These are phyloP conservation scores for Drosophila nebulosa DNA, from an alignment of 1,140 invertebrate genomes.

Conservation along the genomic window DNA sequence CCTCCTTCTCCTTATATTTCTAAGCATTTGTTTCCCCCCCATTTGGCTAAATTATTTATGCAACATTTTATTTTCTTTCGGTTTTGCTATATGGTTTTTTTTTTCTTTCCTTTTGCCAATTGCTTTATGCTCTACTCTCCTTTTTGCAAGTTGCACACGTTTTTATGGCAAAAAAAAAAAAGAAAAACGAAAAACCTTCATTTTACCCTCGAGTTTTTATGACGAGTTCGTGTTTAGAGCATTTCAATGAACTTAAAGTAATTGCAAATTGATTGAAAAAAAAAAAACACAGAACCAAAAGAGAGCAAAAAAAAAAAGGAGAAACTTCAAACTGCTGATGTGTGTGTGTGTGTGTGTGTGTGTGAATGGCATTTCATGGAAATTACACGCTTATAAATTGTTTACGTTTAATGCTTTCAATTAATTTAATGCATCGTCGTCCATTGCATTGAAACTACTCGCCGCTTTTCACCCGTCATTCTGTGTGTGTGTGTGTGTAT, in stretches of 20 bases:
- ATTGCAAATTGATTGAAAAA: conserved; percentile 78
- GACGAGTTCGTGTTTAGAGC: conserved; percentile 73
- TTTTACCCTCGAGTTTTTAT: conserved; percentile 59
- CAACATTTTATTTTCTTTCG: conserved; percentile 51
- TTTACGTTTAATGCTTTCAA: conserved; percentile 71
- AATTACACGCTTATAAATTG: conserved; percentile 62
- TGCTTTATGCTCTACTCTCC: not conserved
- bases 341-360: not conserved
- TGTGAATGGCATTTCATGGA: conserved; percentile 24
- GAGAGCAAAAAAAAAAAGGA: not conserved
- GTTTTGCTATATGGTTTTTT: conserved; percentile 3
- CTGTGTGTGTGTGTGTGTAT: not conserved
- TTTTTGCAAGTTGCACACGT: conserved; percentile 60
- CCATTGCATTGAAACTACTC: conserved; percentile 13
- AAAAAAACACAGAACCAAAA: not conserved
- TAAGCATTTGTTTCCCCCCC: conserved; percentile 22
- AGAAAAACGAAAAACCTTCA: conserved; percentile 5
- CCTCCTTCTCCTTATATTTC: not conserved
- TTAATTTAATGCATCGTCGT: conserved; percentile 68
- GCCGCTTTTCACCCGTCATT: conserved; percentile 35
- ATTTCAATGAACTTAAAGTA: conserved; percentile 68
- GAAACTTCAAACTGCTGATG: not conserved
- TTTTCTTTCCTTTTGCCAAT: no score
- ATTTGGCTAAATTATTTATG: conserved; percentile 67
- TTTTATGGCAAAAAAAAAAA: conserved; percentile 38